Percentiles rank a stretch among this genome's conserved stretches.
phyloP scores from a whole-genome alignment of 2,888 invertebrate species.

The Chymomyza procnemis region DNA sequence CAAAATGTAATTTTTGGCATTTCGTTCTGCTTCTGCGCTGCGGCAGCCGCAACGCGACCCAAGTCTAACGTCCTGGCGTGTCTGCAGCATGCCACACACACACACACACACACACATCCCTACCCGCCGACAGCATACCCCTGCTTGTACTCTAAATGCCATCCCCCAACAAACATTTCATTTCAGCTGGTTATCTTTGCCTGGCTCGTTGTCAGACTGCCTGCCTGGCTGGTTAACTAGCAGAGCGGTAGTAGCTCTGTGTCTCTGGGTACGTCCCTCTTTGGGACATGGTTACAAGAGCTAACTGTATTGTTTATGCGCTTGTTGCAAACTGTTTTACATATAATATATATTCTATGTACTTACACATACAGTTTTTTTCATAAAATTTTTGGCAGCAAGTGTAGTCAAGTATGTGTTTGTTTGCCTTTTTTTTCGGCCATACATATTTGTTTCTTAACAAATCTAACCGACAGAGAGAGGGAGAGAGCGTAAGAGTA shows the following conservation, averaged over 20 bases:
- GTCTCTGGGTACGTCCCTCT: conserved; percentile 17
- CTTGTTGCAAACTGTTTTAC: neutral
- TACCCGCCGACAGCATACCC: too few relatives aligned
- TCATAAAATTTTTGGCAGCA: neutral
- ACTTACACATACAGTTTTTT: neutral
- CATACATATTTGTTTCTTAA: neutral
- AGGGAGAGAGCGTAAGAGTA: too few relatives aligned
- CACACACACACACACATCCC: neutral
- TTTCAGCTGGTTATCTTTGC: neutral
- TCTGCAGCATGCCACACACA: neutral
- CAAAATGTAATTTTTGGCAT: conserved; percentile 73
- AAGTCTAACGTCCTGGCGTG: neutral
- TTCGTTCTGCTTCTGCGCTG: conserved; percentile 42
- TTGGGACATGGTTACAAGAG: conserved; percentile 42
- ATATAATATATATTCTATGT: neutral
- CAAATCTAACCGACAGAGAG: neutral
- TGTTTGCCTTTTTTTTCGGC: conserved; percentile 2
- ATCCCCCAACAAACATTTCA: neutral
- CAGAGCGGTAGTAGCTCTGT: neutral
- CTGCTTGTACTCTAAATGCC: neutral
- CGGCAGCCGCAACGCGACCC: conserved; percentile 7
- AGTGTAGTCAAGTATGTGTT: conserved; percentile 2
- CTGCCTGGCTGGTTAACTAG: neutral
- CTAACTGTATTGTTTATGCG: conserved; percentile 47
- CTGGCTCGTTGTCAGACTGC: neutral